Base-by-base conservation (phyloP, 2,797 vertebrate species). In the Strix occidentalis region DNA sequence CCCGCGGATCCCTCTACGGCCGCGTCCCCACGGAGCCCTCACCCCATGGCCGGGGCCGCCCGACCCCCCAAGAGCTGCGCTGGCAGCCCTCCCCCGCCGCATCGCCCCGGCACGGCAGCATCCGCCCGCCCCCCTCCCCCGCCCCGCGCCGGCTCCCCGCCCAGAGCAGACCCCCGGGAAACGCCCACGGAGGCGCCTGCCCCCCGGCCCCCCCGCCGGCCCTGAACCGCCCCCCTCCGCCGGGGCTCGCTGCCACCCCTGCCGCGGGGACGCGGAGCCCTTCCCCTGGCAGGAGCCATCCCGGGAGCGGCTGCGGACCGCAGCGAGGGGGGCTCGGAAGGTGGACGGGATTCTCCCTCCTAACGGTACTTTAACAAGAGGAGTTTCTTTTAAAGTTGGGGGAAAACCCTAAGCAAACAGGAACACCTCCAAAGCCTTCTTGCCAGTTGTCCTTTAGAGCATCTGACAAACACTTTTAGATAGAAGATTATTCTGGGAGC, bases 371-470 rank as follows among this genome's bases (percentile, higher is more conserved):
- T 45, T 24, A 23, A 37, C 77, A 41, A 18, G 17, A 60, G 16
- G 65, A 75, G 48, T 85, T 87, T 71, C 31, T 37, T 64, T 63
- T 10, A 39, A 77, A 92, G 58, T 24, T 56, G 14, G 13, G 31
- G 12, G 2, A 0, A 0, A 1, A 0, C 1, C 15, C 23, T 14
- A 60, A 64, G 14, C 13, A 68, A 84, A 6, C n/a, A 56, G 70
- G 86, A 61, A 1, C 33, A 21, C 64, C 23, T 46, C 60, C 23
- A 43, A n/a, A 85, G 17, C 15, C 43, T 13, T 72, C 70, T 53
- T 58, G 20, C 23, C 66, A 2, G 16, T 25, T 57, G 58, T 69
- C 50, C 64, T 79, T 39, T 23, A 48, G 39, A 66, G 64, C 37
- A 24, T 65, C 60, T 53, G 64, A 29, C 19, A 61, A 4, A 4